Conservation (phyloP, 2,113 vertebrate species). For the Todiramphus saurophagus region DNA sequence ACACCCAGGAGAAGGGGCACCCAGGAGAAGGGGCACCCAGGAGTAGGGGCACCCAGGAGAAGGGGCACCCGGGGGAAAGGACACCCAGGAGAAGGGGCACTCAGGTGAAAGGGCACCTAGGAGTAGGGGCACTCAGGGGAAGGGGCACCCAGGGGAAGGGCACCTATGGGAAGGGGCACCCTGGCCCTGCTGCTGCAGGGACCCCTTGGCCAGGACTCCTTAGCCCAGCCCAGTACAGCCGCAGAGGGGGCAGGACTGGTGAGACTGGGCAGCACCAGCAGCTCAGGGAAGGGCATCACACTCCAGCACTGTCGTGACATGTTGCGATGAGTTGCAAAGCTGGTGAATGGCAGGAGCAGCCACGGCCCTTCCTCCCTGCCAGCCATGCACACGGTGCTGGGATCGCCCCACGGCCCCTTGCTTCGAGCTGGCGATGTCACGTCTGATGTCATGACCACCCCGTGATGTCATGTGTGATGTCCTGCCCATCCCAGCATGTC, state of each 20-base stretch:
- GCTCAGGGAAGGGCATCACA: not conserved
- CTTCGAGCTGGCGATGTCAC: fast-evolving
- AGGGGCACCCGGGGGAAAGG: too few species aligned
- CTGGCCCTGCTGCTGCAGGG: not conserved
- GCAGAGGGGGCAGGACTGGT: too few species aligned
- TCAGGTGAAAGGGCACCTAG: too few species aligned
- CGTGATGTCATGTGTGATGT: not conserved
- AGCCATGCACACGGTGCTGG: not conserved
- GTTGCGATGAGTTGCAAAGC: fast-evolving
- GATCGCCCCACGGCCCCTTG: too few species aligned
- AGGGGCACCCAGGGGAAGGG: too few species aligned
- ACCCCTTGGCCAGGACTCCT: not conserved
- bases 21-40: too few species aligned
- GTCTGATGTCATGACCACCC: too few species aligned
- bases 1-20: too few species aligned
- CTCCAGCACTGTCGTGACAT: fast-evolving
- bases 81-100: too few species aligned
- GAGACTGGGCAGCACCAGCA: not conserved
- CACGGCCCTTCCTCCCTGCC: not conserved
- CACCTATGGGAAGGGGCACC: too few species aligned
- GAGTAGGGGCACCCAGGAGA: too few species aligned
- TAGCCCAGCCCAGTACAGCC: too few species aligned
- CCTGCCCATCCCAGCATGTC: not conserved
- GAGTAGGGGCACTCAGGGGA: not conserved
- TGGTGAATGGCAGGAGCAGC: fast-evolving